These are phyloP conservation scores for Drosophila neocordata DNA, from an alignment of 1,140 invertebrate genomes.

Conservation along the genomic window DNA sequence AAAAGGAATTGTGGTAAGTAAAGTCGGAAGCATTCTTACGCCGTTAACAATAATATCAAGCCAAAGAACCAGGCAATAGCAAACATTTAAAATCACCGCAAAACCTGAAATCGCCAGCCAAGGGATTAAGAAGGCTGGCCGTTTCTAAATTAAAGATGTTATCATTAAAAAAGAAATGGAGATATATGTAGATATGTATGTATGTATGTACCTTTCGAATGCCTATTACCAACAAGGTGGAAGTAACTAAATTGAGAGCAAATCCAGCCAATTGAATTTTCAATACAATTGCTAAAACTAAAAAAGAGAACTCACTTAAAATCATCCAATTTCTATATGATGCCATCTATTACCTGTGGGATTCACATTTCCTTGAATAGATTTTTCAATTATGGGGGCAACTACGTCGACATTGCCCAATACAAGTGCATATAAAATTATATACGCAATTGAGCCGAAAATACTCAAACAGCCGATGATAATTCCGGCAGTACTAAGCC, in stretches of 20 bases:
- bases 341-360: background rate
- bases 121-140: background rate
- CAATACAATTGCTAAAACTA: background rate
- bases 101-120: background rate
- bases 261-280: background rate
- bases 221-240: background rate
- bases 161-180: background rate
- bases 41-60: background rate
- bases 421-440: background rate
- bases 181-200: too few relatives aligned
- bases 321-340: background rate
- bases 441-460: background rate
- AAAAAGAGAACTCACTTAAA: background rate
- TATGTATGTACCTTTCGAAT: background rate
- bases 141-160: background rate
- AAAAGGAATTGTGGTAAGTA: background rate
- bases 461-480: background rate
- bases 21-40: background rate
- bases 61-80: background rate
- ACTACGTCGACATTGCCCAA: background rate
- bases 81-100: background rate
- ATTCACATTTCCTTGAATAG: background rate
- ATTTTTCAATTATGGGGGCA: background rate
- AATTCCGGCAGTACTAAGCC: background rate
- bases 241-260: background rate